phyloP scores from a whole-genome alignment of 2,888 invertebrate genomes.

The Tridacna gigas region DNA sequence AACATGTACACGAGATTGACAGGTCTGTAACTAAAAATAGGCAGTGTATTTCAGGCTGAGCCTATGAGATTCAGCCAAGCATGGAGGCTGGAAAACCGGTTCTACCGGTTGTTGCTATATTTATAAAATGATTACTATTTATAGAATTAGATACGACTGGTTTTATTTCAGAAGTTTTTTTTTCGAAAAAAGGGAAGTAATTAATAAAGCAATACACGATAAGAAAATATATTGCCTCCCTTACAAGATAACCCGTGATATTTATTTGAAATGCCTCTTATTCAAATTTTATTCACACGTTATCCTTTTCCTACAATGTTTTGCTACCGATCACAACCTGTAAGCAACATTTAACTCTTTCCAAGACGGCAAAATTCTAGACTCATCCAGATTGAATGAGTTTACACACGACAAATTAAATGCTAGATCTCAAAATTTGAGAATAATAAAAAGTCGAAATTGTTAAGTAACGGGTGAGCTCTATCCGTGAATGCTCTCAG shows the following conservation, averaged over 20 bases:
- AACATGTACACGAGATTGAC: constrained; percentile 65
- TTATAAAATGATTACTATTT: not conserved
- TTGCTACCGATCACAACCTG: too few species aligned
- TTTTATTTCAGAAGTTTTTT: too few species aligned
- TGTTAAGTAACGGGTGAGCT: too few species aligned
- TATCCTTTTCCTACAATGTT: constrained; percentile 6
- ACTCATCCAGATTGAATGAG: too few species aligned
- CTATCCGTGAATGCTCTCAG: too few species aligned
- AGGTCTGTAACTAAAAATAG: constrained; percentile 60
- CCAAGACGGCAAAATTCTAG: too few species aligned
- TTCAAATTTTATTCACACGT: not conserved
- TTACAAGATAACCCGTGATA: not conserved
- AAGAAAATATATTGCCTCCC: not conserved
- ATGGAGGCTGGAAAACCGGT: constrained; percentile 62
- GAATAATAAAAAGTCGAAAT: too few species aligned
- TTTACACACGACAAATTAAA: too few species aligned
- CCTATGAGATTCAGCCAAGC: constrained; percentile 39
- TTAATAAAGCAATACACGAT: too few species aligned
- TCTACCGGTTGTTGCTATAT: constrained; percentile 59
- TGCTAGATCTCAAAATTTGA: too few species aligned
- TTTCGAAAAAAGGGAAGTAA: constrained; percentile 7
- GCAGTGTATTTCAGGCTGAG: constrained; percentile 57
- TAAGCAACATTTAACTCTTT: too few species aligned
- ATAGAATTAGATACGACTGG: not conserved
- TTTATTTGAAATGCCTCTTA: too few species aligned